These are phyloP conservation scores for Trachurus trachurus DNA, from an alignment of 2,797 vertebrate species.

Conservation along the genomic window DNA sequence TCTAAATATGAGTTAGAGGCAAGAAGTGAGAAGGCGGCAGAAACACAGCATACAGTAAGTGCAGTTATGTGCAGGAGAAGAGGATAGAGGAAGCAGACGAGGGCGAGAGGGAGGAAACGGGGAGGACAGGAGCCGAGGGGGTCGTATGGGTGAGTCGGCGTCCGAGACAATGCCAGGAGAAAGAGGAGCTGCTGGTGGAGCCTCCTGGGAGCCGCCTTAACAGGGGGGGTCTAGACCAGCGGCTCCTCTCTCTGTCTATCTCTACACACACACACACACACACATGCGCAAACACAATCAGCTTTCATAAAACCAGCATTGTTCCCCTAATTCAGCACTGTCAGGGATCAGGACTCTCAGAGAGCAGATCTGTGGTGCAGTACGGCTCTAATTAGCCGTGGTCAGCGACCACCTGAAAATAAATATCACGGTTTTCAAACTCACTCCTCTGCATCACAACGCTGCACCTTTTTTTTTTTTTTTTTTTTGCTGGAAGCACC, in stretches of 20 bases:
- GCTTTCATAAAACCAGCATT: slow-evolving; percentile 11
- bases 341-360: neutral
- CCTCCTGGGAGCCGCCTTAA: slow-evolving; percentile 79
- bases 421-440: neutral
- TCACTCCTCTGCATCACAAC: neutral
- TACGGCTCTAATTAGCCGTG: neutral
- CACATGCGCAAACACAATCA: slow-evolving; percentile 17
- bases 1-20: too few relatives aligned
- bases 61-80: neutral
- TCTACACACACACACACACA: slow-evolving; percentile 6
- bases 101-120: slow-evolving; percentile 28
- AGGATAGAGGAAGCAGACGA: slow-evolving; percentile 28
- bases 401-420: neutral
- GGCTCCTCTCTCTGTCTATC: slow-evolving; percentile 55
- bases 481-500: neutral
- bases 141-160: slow-evolving; percentile 71
- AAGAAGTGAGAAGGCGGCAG: too few relatives aligned
- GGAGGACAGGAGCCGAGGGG: slow-evolving; percentile 34
- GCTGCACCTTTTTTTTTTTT: neutral
- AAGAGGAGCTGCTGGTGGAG: slow-evolving; percentile 79
- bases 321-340: neutral
- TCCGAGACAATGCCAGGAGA: slow-evolving; percentile 76
- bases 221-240: slow-evolving; percentile 80
- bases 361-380: neutral
- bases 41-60: too few relatives aligned